phyloP scores from a whole-genome alignment of 1,140 invertebrate genomes.

The Psix sp. region DNA sequence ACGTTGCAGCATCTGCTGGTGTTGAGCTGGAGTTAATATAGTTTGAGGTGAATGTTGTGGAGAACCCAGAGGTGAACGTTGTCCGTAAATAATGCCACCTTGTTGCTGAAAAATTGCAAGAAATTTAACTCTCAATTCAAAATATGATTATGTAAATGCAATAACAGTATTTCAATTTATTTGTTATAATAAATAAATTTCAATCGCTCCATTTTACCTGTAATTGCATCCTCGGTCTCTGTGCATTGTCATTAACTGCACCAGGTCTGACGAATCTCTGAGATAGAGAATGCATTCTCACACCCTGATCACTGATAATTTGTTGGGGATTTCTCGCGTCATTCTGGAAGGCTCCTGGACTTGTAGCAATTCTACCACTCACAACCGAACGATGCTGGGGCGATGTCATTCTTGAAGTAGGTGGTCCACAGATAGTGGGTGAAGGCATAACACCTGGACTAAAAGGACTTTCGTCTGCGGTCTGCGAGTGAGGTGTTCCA shows the following conservation, averaged over 20 bases:
- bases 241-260: slow-evolving; percentile 63
- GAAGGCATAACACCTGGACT: slow-evolving; percentile 75
- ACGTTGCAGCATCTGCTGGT: slow-evolving; percentile 75
- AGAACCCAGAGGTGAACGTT: slow-evolving; percentile 65
- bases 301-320: slow-evolving; percentile 65
- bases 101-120: too few species aligned
- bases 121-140: too few species aligned
- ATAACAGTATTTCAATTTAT: too few species aligned
- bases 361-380: slow-evolving; percentile 74
- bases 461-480: slow-evolving; percentile 77
- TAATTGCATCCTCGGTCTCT: slow-evolving; percentile 71
- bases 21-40: slow-evolving; percentile 75
- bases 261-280: slow-evolving; percentile 73
- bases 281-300: slow-evolving; percentile 66
- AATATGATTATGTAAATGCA: too few species aligned
- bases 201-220: too few species aligned
- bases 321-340: slow-evolving; percentile 73
- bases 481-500: slow-evolving; percentile 80
- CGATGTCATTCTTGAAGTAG: slow-evolving; percentile 78
- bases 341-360: slow-evolving; percentile 75
- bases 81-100: slow-evolving; percentile 70
- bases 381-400: slow-evolving; percentile 77
- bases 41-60: slow-evolving; percentile 64
- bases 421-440: slow-evolving; percentile 70
- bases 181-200: too few species aligned